Conservation (phyloP, 1,140 invertebrate species). For the Reticulitermes speratus region DNA sequence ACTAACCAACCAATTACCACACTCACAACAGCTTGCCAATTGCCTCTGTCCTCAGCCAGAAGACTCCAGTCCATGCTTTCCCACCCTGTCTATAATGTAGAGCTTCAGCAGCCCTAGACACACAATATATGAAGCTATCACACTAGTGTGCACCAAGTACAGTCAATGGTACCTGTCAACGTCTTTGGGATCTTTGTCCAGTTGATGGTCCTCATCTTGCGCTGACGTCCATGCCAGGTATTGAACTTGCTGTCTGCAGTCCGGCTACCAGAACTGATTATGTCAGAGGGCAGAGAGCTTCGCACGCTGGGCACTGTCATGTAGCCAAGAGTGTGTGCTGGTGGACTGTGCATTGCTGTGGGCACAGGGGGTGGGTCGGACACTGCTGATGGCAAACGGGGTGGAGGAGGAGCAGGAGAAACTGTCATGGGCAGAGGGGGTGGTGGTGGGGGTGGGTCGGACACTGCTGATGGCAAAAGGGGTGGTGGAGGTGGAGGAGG, state of each 20-base stretch:
- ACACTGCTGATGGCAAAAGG: conserved; percentile 32
- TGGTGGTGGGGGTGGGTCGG: conserved; percentile 37
- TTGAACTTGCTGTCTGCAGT: neutral
- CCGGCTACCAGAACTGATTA: neutral
- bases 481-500: conserved; percentile 36
- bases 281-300: conserved; percentile 9
- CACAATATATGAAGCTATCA: too few relatives aligned
- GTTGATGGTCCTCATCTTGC: conserved; percentile 49
- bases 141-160: too few relatives aligned
- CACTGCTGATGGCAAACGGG: conserved; percentile 34
- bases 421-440: conserved; percentile 35
- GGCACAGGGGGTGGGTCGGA: neutral
- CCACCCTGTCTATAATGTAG: too few relatives aligned
- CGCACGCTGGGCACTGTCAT: neutral
- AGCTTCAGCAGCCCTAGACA: too few relatives aligned
- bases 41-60: too few relatives aligned
- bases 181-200: conserved; percentile 44
- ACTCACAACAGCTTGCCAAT: too few relatives aligned
- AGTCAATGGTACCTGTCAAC: conserved; percentile 34
- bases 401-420: conserved; percentile 25
- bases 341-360: neutral
- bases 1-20: too few relatives aligned
- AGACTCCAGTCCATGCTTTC: too few relatives aligned
- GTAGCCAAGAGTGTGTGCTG: neutral
- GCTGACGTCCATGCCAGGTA: conserved; percentile 21